Evolutionary conservation across 2,888 invertebrate species (phyloP).

Genomic region (Latheticus oryzae): DNA sequence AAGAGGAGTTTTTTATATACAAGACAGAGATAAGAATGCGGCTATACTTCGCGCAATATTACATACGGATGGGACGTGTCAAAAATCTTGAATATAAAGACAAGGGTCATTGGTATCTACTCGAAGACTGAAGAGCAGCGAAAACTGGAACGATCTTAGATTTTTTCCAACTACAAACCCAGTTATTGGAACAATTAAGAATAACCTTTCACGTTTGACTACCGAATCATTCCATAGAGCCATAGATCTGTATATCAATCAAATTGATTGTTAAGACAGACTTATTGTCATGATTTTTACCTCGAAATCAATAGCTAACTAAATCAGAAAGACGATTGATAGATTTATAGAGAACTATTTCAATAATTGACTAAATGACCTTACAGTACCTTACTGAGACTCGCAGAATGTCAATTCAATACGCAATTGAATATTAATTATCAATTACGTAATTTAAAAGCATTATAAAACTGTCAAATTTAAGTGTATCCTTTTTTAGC

Average conservation of each 20-base stretch:
- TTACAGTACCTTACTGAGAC: constrained; percentile 22
- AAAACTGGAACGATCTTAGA: too few relatives aligned
- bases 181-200: too few relatives aligned
- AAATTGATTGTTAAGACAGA: constrained; percentile 22
- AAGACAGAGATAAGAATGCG: constrained; percentile 48
- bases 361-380: constrained; percentile 45
- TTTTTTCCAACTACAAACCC: too few relatives aligned
- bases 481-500: neutral
- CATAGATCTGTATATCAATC: constrained; percentile 28
- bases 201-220: constrained; percentile 33
- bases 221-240: constrained; percentile 20
- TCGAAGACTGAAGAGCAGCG: constrained; percentile 4
- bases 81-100: constrained; percentile 30
- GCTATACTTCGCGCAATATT: constrained; percentile 32
- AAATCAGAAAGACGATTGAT: constrained; percentile 41
- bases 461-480: neutral
- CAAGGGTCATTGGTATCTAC: constrained; percentile 30
- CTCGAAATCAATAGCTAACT: constrained; percentile 11
- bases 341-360: constrained; percentile 48
- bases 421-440: too few relatives aligned
- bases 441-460: too few relatives aligned
- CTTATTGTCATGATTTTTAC: constrained; percentile 28
- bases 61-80: constrained; percentile 30
- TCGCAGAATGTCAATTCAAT: too few relatives aligned
- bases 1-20: constrained; percentile 42